Evolutionary conservation across 2,888 invertebrate species (phyloP).

Genomic region (Drosophila fulvimacula): DNA sequence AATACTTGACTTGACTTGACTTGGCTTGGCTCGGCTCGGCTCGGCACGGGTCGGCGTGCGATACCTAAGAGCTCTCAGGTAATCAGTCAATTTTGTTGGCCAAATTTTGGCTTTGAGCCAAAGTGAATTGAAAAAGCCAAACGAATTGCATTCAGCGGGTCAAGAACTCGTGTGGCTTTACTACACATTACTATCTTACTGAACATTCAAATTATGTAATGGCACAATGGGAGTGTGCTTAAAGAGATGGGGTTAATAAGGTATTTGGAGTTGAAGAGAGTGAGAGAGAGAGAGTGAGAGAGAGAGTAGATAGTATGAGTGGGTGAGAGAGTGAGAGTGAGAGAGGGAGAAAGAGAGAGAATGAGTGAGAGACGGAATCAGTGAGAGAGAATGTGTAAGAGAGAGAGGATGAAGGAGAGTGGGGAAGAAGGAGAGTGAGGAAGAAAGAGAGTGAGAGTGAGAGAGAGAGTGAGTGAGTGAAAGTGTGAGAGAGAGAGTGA

Average conservation of each 20-base stretch:
- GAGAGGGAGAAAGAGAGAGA: not conserved
- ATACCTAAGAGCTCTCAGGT: constrained; percentile 36
- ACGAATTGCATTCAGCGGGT: not conserved
- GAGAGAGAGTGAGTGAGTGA: not conserved
- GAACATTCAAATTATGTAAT: constrained; percentile 5
- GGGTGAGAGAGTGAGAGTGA: not conserved
- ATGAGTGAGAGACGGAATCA: not conserved
- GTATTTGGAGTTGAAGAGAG: not conserved
- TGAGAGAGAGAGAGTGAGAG: not conserved
- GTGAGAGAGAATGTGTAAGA: not conserved
- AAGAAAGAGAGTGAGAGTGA: not conserved
- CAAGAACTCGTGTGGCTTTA: constrained; percentile 2
- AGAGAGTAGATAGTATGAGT: not conserved
- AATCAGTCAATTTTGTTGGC: constrained; percentile 38
- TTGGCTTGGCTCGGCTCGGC: constrained; percentile 5
- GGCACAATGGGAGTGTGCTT: not conserved
- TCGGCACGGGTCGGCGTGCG: constrained; percentile 5
- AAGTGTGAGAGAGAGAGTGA: not conserved
- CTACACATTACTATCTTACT: too few species aligned
- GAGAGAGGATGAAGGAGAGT: not conserved
- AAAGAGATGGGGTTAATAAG: not conserved
- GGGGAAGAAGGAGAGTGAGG: not conserved
- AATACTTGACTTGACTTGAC: constrained; percentile 8
- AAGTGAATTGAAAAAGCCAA: constrained; percentile 22
- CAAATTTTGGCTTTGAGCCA: constrained; percentile 28